Evolutionary conservation across 1,140 invertebrate species (phyloP), one percentile per base, ranked within the genome.

Genomic region (Rhyacophila brunnea): DNA sequence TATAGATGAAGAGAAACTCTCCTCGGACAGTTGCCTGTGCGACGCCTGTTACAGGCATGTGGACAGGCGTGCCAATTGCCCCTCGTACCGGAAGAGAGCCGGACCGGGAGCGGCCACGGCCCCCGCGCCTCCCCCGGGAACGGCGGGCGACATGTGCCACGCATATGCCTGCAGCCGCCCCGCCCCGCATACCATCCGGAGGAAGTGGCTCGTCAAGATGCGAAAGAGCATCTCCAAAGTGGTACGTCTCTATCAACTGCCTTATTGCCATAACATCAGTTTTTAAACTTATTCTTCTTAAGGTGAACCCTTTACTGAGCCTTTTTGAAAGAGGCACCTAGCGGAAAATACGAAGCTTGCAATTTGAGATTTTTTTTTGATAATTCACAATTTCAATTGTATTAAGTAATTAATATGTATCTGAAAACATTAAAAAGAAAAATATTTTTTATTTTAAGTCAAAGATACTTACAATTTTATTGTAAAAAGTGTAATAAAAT

Each of bases 21-120:
- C 86, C 0, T 84, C 86, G 46, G 89, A 91, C 70, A 91, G 89
- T 35, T 92, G 90, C 66, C 77, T 92, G 15, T 92, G 90, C 70
- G 90, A 92, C 71, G 89, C 89, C 19, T 92, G 90, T 69, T 91
- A 89, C 70, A 81, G 90, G 0, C 89, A 90, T 69, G 87, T 92
- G 17, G 89, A 91, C 72, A 79, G 89, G 52, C 89, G 89, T 67
- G 87, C 89, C 61, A 85, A 86, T 71, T 83, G 80, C 58, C 81
- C 80, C 0, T 80, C 80, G 2, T 85, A 85, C 67, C 77, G 80
- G 45, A 82, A 82, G 58, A 61, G 76, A 60, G 59, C 80, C 60
- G 11, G 66, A 70, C 2, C 73, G 68, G 13, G 74, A 71, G 54
- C 69, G 59, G 1, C 36, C 23, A 5, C 47, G 9, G 9, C 15